These are phyloP conservation scores for Meghimatium bilineatum DNA, from an alignment of 2,888 invertebrate genomes.

Conservation along the genomic window DNA sequence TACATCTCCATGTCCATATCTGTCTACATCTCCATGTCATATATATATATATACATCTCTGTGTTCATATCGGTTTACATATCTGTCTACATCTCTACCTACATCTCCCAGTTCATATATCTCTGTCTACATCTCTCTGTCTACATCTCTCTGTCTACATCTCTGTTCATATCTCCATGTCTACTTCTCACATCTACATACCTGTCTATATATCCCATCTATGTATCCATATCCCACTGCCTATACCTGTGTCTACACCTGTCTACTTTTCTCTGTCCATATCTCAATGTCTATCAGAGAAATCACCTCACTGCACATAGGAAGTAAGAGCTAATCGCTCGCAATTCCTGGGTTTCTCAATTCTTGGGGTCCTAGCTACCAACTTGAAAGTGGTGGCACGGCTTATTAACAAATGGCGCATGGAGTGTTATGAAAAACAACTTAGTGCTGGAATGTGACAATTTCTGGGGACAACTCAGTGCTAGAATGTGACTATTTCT, in stretches of 20 bases:
- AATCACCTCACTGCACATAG: too few relatives aligned
- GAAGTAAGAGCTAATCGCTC: too few relatives aligned
- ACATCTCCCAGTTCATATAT: neutral
- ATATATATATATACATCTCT: constrained; percentile 11
- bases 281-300: neutral
- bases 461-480: too few relatives aligned
- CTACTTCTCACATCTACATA: neutral
- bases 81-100: neutral
- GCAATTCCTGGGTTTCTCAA: too few relatives aligned
- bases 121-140: neutral
- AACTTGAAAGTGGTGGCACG: too few relatives aligned
- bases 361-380: too few relatives aligned
- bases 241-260: neutral
- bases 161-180: neutral
- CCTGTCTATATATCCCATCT: neutral
- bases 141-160: neutral
- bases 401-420: too few relatives aligned
- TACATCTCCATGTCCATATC: neutral
- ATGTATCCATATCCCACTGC: neutral
- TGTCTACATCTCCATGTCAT: too few relatives aligned
- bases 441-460: too few relatives aligned
- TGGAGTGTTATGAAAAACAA: too few relatives aligned
- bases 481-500: too few relatives aligned
- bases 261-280: neutral
- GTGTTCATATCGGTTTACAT: neutral